Evolutionary conservation across 2,888 invertebrate species (phyloP).

Genomic region (Tiliacea citrago): DNA sequence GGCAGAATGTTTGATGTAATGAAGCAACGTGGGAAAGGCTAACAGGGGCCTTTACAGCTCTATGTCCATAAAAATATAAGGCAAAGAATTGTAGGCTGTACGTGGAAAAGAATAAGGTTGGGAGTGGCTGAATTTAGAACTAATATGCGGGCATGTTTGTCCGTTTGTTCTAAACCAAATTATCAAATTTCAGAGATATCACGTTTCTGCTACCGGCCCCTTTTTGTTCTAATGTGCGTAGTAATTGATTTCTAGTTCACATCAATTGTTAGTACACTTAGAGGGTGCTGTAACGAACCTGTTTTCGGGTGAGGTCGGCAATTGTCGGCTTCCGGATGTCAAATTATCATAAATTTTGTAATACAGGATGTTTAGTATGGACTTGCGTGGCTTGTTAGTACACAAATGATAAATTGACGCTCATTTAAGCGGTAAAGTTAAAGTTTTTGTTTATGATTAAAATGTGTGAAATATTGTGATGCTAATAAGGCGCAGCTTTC

Average conservation of each 20-base stretch:
- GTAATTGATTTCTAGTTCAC: constrained; percentile 66
- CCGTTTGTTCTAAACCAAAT: constrained; percentile 71
- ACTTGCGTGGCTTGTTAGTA: constrained; percentile 39
- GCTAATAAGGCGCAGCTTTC: constrained; percentile 9
- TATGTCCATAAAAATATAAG: constrained; percentile 47
- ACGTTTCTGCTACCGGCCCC: constrained; percentile 69
- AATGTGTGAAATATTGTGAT: constrained; percentile 11
- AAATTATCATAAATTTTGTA: constrained; percentile 62
- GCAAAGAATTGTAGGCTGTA: constrained; percentile 60
- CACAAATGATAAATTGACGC: constrained; percentile 48
- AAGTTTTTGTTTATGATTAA: constrained; percentile 29
- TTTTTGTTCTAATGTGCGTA: constrained; percentile 69
- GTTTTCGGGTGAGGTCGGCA: constrained; percentile 31
- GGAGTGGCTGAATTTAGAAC: not conserved
- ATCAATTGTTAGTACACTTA: constrained; percentile 56
- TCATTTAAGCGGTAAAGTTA: constrained; percentile 25
- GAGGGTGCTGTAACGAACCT: constrained; percentile 36
- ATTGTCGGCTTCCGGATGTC: constrained; percentile 43
- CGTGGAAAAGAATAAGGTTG: constrained; percentile 13
- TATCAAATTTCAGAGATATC: constrained; percentile 78
- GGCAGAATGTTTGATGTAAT: constrained; percentile 82
- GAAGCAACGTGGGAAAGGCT: constrained; percentile 86
- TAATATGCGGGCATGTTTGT: constrained; percentile 73
- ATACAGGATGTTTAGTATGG: constrained; percentile 50
- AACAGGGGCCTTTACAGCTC: constrained; percentile 68